Conservation (phyloP, 2,113 vertebrate species). For the Isurus oxyrinchus region DNA sequence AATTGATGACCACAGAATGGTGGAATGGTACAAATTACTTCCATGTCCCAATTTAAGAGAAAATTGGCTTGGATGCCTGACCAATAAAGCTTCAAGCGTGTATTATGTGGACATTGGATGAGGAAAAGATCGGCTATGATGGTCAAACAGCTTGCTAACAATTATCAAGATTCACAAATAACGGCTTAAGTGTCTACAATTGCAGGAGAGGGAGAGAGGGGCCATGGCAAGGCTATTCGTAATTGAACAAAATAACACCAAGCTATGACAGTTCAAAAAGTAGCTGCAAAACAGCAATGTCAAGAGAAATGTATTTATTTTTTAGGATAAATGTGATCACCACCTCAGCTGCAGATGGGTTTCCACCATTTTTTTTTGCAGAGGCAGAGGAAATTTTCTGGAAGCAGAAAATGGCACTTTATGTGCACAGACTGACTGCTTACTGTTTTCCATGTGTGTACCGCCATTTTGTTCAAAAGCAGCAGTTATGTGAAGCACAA, state of each 20-base stretch:
- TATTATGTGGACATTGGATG: not conserved
- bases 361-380: not conserved
- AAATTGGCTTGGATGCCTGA: not conserved
- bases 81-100: not conserved
- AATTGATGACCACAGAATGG: not conserved
- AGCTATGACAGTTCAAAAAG: not conserved
- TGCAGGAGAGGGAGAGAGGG: not conserved
- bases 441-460: too few species aligned
- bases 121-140: not conserved
- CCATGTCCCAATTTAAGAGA: not conserved
- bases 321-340: not conserved
- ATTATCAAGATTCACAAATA: not conserved
- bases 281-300: not conserved
- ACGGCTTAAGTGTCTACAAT: not conserved
- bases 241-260: too few species aligned
- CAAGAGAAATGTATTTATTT: not conserved
- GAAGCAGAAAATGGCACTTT: not conserved
- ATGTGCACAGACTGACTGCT: not conserved
- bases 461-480: slow-evolving; percentile 23
- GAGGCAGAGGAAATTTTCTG: not conserved
- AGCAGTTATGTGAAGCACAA: not conserved
- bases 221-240: not conserved
- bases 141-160: not conserved
- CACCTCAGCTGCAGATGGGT: not conserved
- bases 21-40: not conserved